Conservation (phyloP, 1,140 invertebrate genomes). For the Drosophila bifasciata region DNA sequence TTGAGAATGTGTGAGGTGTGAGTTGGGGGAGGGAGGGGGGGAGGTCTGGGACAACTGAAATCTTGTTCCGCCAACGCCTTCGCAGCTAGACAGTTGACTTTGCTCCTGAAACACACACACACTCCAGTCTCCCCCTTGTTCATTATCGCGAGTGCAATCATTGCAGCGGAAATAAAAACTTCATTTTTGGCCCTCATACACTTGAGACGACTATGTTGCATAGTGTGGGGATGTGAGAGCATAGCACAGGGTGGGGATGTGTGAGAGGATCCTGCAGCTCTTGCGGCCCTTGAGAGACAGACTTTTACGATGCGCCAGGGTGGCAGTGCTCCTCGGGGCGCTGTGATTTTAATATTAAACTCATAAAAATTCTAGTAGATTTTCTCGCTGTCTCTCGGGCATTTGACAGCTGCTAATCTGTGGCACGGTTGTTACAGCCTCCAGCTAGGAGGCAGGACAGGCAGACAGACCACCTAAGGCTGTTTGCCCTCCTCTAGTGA, state of each 20-base stretch:
- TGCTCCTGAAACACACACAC: background rate
- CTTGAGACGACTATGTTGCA: conserved; percentile 11
- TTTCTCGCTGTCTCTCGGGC: background rate
- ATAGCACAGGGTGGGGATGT: no score
- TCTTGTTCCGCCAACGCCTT: conserved; percentile 6
- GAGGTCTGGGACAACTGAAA: conserved; percentile 2
- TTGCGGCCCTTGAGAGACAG: conserved; percentile 1
- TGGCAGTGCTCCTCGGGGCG: no score
- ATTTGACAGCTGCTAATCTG: conserved; percentile 28
- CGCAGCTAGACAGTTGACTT: conserved; percentile 8
- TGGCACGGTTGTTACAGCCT: background rate
- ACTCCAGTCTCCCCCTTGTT: background rate
- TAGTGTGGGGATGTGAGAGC: background rate
- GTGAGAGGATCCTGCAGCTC: conserved; percentile 1
- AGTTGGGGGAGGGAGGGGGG: no score
- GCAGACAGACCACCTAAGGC: no score
- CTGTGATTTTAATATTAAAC: conserved; percentile 26
- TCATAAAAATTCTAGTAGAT: conserved; percentile 6
- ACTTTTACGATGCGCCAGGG: conserved; percentile 7
- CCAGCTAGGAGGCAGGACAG: background rate
- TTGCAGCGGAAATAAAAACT: conserved; percentile 19
- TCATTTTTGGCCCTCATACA: conserved; percentile 9
- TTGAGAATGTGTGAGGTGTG: background rate
- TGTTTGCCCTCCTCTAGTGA: background rate
- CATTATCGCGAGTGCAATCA: background rate